Evolutionary conservation across 2,113 vertebrate genomes (phyloP).

Genomic region (Miniopterus natalensis): DNA sequence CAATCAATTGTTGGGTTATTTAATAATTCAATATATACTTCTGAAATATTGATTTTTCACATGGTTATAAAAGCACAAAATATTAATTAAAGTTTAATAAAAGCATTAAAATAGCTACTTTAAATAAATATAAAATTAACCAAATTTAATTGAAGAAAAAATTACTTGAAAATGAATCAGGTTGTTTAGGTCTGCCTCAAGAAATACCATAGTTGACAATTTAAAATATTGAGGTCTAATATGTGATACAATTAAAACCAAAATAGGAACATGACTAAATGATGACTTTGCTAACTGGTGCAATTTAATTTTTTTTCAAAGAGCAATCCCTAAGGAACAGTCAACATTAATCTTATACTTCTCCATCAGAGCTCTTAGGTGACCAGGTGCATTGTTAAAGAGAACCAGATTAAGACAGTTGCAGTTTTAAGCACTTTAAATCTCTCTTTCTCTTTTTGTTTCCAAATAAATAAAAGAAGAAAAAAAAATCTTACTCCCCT

Average conservation of each 20-base stretch:
- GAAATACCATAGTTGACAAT: not conserved
- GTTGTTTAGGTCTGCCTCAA: not conserved
- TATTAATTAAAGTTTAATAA: not conserved
- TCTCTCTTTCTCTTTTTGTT: not conserved
- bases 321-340: not conserved
- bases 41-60: constrained; percentile 40
- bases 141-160: not conserved
- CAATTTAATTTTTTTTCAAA: not conserved
- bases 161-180: not conserved
- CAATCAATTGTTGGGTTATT: not conserved
- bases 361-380: not conserved
- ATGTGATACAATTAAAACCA: not conserved
- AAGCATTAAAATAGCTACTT: not conserved
- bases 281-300: not conserved
- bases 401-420: not conserved
- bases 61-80: not conserved
- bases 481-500: not conserved
- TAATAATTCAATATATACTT: not conserved
- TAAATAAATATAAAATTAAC: constrained; percentile 32
- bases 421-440: not conserved
- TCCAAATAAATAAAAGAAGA: not conserved
- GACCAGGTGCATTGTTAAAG: not conserved
- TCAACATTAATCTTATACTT: not conserved
- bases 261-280: not conserved
- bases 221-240: not conserved